Conservation (phyloP, 1,140 invertebrate species). For the Leptinotarsa texana region DNA sequence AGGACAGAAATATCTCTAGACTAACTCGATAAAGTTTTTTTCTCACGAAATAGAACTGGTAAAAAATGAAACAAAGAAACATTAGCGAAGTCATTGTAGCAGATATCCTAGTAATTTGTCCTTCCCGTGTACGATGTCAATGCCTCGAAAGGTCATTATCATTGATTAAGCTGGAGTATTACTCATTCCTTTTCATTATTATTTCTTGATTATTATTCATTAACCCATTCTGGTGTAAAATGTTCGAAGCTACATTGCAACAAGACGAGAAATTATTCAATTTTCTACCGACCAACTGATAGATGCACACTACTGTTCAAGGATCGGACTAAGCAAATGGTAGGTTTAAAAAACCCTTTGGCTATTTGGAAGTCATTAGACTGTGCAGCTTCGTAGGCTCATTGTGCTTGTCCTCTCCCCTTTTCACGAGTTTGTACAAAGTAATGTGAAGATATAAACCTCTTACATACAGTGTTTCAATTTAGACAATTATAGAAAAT, state of each 20-base stretch:
- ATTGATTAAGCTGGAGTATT: constrained; percentile 12
- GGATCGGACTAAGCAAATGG: not conserved
- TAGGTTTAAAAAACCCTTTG: no score
- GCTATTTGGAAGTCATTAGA: no score
- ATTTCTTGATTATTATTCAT: constrained; percentile 23
- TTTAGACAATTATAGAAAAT: no score
- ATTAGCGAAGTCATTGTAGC: not conserved
- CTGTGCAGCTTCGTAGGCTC: no score
- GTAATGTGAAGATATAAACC: no score
- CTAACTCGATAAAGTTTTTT: no score
- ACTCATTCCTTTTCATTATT: not conserved
- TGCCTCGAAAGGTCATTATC: constrained; percentile 28
- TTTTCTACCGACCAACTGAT: constrained; percentile 2
- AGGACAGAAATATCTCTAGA: no score
- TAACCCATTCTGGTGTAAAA: constrained; percentile 12
- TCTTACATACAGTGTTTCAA: no score
- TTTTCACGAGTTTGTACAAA: no score
- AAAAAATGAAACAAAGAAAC: not conserved
- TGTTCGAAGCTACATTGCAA: constrained; percentile 5
- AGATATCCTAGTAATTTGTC: constrained; percentile 13
- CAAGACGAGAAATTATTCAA: constrained; percentile 7
- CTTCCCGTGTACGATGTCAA: constrained; percentile 16
- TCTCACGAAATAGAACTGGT: no score
- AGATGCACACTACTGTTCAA: not conserved
- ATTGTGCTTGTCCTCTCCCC: no score